Base-by-base conservation (phyloP, 1,140 invertebrate species). In the Papilio polytes region DNA sequence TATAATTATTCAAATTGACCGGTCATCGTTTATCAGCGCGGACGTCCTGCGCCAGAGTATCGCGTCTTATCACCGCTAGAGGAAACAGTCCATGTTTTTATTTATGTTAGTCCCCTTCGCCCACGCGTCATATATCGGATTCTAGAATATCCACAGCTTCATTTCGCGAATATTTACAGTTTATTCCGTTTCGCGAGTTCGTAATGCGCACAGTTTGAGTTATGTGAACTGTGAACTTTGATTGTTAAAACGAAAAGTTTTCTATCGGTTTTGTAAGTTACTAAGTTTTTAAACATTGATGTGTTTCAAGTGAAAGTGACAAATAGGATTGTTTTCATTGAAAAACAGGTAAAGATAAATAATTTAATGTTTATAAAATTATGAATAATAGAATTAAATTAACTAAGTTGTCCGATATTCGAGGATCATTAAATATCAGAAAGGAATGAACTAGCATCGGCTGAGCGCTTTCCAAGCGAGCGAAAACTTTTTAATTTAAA, bases 81-180 rank as follows among this genome's bases (percentile, higher is more conserved):
- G 92, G 92, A 93, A 93, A 88, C 93, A 92, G 90, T 82, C 90
- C 82, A 82, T 90, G 88, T 91, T 94, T 90, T 91, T 94, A 93
- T 92, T 91, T 91, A 87, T 90, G 86, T 87, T 88, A 88, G 83
- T 86, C 87, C 85, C 84, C 51, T 80, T 82, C 82, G 82, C 89
- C 87, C 82, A 90, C 89, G 74, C 77, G 13, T 78, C 74, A 26
- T 85, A 13, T 59, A 46, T 80, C 80, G 70, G 80, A 86, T 91
- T 89, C 88, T 88, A 88, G 88, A 91, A 88, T 86, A 85, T 86
- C 86, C 87, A 85, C 87, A 85, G 80, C 85, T 85, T 84, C 82
- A 85, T 83, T 82, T 85, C 80, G 87, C 85, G 85, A 90, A 87
- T 90, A 87, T 86, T 82, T 78, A 72, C 72, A 36, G 76, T 84